These are phyloP conservation scores for Drepana arcuata DNA, from an alignment of 1,140 invertebrate genomes.

Conservation along the genomic window DNA sequence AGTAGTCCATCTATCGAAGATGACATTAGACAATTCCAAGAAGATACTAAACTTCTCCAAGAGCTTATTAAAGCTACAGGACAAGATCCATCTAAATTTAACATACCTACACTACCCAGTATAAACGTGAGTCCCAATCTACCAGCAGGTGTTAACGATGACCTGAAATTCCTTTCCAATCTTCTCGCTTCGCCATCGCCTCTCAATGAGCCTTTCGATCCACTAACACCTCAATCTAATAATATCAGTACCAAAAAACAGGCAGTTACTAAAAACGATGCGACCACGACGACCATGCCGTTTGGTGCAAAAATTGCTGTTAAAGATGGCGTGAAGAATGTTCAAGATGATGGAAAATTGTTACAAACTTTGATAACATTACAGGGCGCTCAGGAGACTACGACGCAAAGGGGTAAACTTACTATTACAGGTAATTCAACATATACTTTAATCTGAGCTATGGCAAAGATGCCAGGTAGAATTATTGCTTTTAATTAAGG, in stretches of 20 bases:
- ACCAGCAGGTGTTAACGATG: slow-evolving; percentile 24
- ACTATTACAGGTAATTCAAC: slow-evolving; percentile 47
- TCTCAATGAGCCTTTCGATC: slow-evolving; percentile 44
- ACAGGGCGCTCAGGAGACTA: slow-evolving; percentile 58
- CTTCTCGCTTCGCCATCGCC: slow-evolving; percentile 46
- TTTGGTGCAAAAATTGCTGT: slow-evolving; percentile 54
- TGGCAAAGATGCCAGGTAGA: too few relatives aligned
- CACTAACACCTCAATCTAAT: slow-evolving; percentile 37
- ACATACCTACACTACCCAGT: slow-evolving; percentile 51
- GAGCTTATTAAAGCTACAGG: slow-evolving; percentile 63
- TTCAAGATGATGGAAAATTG: slow-evolving; percentile 60
- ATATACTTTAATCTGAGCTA: too few relatives aligned
- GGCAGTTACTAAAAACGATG: slow-evolving; percentile 11
- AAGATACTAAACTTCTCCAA: slow-evolving; percentile 66
- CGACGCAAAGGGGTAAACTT: slow-evolving; percentile 48
- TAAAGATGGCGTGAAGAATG: slow-evolving; percentile 52
- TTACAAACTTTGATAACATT: slow-evolving; percentile 64
- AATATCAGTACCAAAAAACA: slow-evolving; percentile 14
- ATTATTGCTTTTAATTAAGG: too few relatives aligned
- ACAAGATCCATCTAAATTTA: slow-evolving; percentile 63
- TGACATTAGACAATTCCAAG: slow-evolving; percentile 64
- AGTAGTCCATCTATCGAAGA: slow-evolving; percentile 55
- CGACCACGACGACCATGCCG: slow-evolving; percentile 28
- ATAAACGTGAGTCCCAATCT: slow-evolving; percentile 31
- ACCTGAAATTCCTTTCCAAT: slow-evolving; percentile 46